Evolutionary conservation across 2,113 vertebrate genomes (phyloP).

Genomic region (Steatornis caripensis): DNA sequence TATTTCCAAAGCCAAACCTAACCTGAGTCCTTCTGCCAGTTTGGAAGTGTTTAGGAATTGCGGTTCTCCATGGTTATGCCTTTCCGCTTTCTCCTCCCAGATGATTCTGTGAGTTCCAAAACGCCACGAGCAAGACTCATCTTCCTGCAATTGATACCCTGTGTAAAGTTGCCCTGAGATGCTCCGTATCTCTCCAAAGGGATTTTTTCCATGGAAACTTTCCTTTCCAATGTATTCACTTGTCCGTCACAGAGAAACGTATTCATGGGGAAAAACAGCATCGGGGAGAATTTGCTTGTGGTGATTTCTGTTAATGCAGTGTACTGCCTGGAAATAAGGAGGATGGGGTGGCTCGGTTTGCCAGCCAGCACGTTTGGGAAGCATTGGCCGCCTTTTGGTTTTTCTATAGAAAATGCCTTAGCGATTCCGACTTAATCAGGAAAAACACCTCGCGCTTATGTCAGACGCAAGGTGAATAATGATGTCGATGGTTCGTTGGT

Average conservation of each 20-base stretch:
- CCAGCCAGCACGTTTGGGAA: background rate
- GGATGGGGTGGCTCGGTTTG: background rate
- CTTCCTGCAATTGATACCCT: background rate
- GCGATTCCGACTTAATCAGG: background rate
- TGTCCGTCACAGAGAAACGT: background rate
- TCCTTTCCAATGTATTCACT: background rate
- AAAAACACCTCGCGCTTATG: background rate
- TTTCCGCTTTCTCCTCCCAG: background rate
- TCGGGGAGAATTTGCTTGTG: background rate
- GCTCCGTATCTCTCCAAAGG: fast-evolving
- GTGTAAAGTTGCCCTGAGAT: background rate
- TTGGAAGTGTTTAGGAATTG: background rate
- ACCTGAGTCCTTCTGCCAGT: fast-evolving
- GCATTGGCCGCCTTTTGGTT: background rate
- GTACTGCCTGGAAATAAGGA: background rate
- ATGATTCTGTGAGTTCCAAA: background rate
- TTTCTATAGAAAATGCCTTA: background rate
- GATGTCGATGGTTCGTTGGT: fast-evolving
- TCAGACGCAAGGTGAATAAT: fast-evolving
- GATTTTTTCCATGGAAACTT: background rate
- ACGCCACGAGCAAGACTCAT: background rate
- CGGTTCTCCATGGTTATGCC: background rate
- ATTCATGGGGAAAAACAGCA: fast-evolving
- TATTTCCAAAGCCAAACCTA: background rate
- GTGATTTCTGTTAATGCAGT: background rate